Conservation (phyloP, 2,113 vertebrate genomes). For the Romanogobio albipinnatus region DNA sequence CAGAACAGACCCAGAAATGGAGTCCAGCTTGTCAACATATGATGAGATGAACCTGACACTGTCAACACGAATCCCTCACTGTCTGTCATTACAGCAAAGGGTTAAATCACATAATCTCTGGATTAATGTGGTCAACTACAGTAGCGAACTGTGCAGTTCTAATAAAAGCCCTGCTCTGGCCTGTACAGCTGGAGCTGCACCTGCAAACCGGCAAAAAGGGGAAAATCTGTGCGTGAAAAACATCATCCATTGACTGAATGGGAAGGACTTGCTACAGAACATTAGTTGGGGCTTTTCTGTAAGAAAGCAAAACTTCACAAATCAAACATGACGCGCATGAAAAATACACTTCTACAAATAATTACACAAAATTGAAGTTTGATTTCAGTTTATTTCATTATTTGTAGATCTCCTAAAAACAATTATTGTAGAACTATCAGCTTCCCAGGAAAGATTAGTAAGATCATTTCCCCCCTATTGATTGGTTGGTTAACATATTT, state of each 20-base stretch:
- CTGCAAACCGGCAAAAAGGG: conserved; percentile 6
- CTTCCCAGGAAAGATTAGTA: too few relatives aligned
- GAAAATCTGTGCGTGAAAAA: not conserved
- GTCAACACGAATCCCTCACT: not conserved
- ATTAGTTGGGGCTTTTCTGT: not conserved
- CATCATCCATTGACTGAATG: not conserved
- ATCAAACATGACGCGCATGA: not conserved
- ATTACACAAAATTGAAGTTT: not conserved
- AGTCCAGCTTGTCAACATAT: not conserved
- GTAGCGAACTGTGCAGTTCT: conserved; percentile 48
- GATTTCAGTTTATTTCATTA: not conserved
- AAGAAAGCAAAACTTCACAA: not conserved
- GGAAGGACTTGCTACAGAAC: not conserved
- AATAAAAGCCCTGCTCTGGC: conserved; percentile 48
- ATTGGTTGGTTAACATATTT: too few relatives aligned
- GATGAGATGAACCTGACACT: not conserved
- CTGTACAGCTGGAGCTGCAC: conserved; percentile 45
- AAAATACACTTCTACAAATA: not conserved
- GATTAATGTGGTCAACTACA: conserved; percentile 1
- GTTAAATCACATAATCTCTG: not conserved
- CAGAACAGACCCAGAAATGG: not conserved
- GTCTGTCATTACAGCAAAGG: not conserved
- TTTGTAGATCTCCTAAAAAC: too few relatives aligned
- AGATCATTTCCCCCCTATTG: too few relatives aligned
- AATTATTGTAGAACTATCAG: not conserved